Percentiles rank a stretch among this genome's conserved stretches.
phyloP scores from a whole-genome alignment of 2,888 invertebrate species.

The Tillus elongatus region DNA sequence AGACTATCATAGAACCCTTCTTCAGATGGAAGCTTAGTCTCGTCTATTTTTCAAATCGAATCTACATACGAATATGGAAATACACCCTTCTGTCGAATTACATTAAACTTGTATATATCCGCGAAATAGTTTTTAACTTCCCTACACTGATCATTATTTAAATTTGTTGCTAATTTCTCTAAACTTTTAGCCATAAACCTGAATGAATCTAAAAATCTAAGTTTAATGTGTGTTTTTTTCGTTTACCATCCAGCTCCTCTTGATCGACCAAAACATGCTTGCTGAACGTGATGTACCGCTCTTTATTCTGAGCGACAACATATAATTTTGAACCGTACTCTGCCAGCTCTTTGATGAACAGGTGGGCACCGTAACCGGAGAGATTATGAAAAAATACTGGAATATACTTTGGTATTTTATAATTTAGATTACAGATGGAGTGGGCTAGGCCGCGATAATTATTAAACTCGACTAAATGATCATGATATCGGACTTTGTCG shows the following conservation, averaged over 20 bases:
- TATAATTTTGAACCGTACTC: not conserved
- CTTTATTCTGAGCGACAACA: not conserved
- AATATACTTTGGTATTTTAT: not conserved
- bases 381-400: slow-evolving; percentile 1
- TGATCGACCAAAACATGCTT: slow-evolving; percentile 4
- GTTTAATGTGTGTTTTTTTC: slow-evolving; percentile 14
- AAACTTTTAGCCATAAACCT: slow-evolving; percentile 28
- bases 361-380: not conserved
- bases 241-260: not conserved
- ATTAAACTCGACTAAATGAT: no score
- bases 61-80: slow-evolving; percentile 31
- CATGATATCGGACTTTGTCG: not conserved
- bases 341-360: not conserved
- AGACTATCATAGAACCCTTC: slow-evolving; percentile 23
- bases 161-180: slow-evolving; percentile 25
- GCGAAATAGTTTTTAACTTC: slow-evolving; percentile 9
- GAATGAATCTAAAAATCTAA: slow-evolving; percentile 26
- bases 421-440: not conserved
- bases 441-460: not conserved
- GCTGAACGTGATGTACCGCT: not conserved
- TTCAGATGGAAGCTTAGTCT: slow-evolving; percentile 23
- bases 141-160: slow-evolving; percentile 13
- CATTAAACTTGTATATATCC: slow-evolving; percentile 12
- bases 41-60: slow-evolving; percentile 21
- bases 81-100: slow-evolving; percentile 25